A percentile compares a stretch with the other conserved stretches of the same genome.
phyloP scores from a whole-genome alignment of 1,140 invertebrate species.

The Zaprionus inermis region DNA sequence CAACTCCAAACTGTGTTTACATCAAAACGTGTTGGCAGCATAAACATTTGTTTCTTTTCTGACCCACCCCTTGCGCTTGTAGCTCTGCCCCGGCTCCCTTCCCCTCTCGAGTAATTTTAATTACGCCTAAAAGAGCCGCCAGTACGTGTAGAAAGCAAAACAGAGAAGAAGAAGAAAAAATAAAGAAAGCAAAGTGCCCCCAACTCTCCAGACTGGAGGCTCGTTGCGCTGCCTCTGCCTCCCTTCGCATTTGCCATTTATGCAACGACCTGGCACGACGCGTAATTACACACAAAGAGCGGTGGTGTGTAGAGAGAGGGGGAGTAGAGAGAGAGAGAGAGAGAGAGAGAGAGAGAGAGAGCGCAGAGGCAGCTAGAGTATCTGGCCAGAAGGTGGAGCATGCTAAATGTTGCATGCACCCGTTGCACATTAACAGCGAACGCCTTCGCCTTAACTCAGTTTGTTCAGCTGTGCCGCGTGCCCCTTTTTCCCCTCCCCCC shows the following conservation, averaged over 20 bases:
- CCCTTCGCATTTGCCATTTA: slow-evolving; percentile 46
- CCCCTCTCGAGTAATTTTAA: slow-evolving; percentile 70
- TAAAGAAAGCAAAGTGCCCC: slow-evolving; percentile 44
- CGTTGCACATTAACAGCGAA: slow-evolving; percentile 67
- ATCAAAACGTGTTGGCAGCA: slow-evolving; percentile 73
- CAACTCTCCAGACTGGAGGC: slow-evolving; percentile 3
- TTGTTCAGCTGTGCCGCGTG: slow-evolving; percentile 21
- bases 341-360: not conserved
- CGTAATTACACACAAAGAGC: slow-evolving; percentile 61
- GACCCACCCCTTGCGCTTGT: not conserved
- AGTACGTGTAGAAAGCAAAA: slow-evolving; percentile 59
- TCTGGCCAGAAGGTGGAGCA: slow-evolving; percentile 51
- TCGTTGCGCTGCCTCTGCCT: not conserved
- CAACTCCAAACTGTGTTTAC: slow-evolving; percentile 52
- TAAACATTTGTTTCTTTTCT: slow-evolving; percentile 59
- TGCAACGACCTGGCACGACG: slow-evolving; percentile 61
- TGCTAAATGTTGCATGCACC: slow-evolving; percentile 76
- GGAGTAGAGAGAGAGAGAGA: not conserved
- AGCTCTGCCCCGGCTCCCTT: not conserved
- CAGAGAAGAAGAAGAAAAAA: slow-evolving; percentile 33
- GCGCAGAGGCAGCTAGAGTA: not conserved
- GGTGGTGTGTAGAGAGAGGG: not conserved
- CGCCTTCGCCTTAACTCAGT: slow-evolving; percentile 45
- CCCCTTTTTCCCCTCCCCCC: not conserved
- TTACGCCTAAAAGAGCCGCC: slow-evolving; percentile 79